A percentile compares a stretch with the other conserved stretches of the same genome.
Evolutionary conservation across 2,797 vertebrate genomes (phyloP).

Genomic region (Glyptemys insculpta): DNA sequence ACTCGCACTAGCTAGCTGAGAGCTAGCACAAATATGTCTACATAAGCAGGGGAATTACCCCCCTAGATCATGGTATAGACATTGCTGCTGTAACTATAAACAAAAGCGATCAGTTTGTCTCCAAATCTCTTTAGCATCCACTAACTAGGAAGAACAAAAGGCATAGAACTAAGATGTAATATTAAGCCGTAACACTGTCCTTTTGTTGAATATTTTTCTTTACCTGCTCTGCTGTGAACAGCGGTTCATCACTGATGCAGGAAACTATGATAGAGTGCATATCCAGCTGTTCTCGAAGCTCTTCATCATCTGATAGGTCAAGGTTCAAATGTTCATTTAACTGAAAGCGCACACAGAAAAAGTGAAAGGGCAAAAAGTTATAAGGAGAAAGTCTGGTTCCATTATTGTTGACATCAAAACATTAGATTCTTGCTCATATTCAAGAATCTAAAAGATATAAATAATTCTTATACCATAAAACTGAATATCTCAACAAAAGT

Average conservation of each 20-base stretch:
- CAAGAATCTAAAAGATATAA: background rate
- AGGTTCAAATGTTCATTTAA: slow-evolving; percentile 88
- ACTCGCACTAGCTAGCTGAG: background rate
- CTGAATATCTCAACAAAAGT: background rate
- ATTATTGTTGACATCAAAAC: too few species aligned
- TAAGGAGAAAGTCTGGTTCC: background rate
- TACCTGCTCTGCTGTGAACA: slow-evolving; percentile 98
- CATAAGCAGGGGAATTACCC: background rate
- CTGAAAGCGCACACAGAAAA: slow-evolving; percentile 63
- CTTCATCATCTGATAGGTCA: slow-evolving; percentile 96
- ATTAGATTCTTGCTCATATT: background rate
- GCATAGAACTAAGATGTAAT: background rate
- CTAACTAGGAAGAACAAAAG: background rate
- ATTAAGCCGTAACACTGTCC: background rate
- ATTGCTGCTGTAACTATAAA: background rate
- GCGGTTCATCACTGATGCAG: slow-evolving; percentile 93
- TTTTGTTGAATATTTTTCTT: background rate
- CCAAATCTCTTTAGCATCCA: background rate
- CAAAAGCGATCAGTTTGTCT: background rate
- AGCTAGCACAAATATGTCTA: background rate
- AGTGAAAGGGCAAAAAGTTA: background rate
- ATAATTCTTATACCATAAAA: background rate
- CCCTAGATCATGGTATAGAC: background rate
- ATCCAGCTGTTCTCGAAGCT: slow-evolving; percentile 96
- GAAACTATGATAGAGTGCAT: slow-evolving; percentile 99